Evolutionary conservation across 2,797 vertebrate species (phyloP), one percentile per base, ranked within the genome.

Genomic region (Rhadinocentrus ornatus): DNA sequence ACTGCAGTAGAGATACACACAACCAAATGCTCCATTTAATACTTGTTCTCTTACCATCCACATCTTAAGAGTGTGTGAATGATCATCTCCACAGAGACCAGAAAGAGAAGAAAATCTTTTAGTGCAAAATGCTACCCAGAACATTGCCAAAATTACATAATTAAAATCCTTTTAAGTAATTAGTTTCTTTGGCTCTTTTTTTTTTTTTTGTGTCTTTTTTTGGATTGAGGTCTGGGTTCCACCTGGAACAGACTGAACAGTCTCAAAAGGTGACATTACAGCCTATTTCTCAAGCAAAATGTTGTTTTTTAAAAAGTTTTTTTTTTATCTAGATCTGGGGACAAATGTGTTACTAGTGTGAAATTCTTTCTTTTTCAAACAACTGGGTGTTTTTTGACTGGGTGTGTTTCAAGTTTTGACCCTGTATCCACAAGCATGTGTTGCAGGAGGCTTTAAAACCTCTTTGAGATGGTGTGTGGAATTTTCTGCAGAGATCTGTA

Each of bases 101-200:
- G 31, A 22, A 58, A 66, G 57, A 71, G 39, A 83, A 75, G 67
- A 11, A 82, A 86, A 82, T 87, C 63, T 71, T 84, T 44, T 60
- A 71, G 53, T 62, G 54, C 88, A 88, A 89, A 88, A 85, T 88
- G 83, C 73, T 77, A 78, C 73, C 67, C 29, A 78, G 78, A 55
- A 52, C 73, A 32, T 32, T 56, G 85, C 89, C 91, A 89, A 86
- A 79, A 83, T 78, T 62, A 66, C 65, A 80, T 73, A 82, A 88
- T 84, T 89, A 71, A 90, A 86, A 88, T 80, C 61, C 63, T 83
- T 75, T 89, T 80, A 89, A 88, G 82, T 83, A 75, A 83, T 73
- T 82, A 64, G 62, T 80, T 78, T 70, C 6, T 46, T 52, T 56
- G 46, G 5, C 9, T 53, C 13, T 53, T 15, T 53, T 22, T 46